phyloP scores from a whole-genome alignment of 2,888 invertebrate species.

The Philereme vetulata region DNA sequence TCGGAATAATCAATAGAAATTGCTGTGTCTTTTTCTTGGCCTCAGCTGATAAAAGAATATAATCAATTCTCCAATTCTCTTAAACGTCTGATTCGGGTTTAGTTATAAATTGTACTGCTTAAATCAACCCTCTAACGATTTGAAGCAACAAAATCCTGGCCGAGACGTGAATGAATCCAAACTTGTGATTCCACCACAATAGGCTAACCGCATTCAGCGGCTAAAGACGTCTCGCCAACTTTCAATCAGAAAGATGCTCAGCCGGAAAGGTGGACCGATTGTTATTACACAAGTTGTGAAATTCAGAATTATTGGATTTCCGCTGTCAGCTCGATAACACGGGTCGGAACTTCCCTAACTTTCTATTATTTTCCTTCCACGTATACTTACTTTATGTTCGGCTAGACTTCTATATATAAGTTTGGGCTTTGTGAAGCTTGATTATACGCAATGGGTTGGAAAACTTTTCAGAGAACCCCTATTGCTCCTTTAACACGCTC shows the following conservation, averaged over 20 bases:
- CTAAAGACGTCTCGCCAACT: slow-evolving; percentile 9
- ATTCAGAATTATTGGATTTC: slow-evolving; percentile 35
- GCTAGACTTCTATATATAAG: slow-evolving; percentile 11
- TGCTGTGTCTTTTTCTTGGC: too few relatives aligned
- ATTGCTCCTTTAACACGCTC: too few relatives aligned
- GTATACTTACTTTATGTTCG: slow-evolving; percentile 31
- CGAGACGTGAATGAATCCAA: neutral
- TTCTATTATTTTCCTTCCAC: slow-evolving; percentile 37
- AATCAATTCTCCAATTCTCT: too few relatives aligned
- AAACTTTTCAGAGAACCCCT: too few relatives aligned
- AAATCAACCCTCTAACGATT: too few relatives aligned
- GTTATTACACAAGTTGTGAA: slow-evolving; percentile 38
- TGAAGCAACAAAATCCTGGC: too few relatives aligned
- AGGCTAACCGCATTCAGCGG: neutral
- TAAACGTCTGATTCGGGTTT: too few relatives aligned
- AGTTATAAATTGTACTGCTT: too few relatives aligned
- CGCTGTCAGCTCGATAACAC: slow-evolving; percentile 33
- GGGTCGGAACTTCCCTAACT: slow-evolving; percentile 32
- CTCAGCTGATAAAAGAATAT: too few relatives aligned
- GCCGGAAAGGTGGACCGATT: slow-evolving; percentile 29
- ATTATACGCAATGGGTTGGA: too few relatives aligned
- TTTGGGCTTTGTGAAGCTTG: slow-evolving; percentile 2
- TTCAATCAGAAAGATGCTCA: slow-evolving; percentile 31
- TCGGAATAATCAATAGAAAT: too few relatives aligned
- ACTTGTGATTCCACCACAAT: slow-evolving; percentile 5